phyloP scores from a whole-genome alignment of 2,113 vertebrate genomes.

The Aix galericulata region DNA sequence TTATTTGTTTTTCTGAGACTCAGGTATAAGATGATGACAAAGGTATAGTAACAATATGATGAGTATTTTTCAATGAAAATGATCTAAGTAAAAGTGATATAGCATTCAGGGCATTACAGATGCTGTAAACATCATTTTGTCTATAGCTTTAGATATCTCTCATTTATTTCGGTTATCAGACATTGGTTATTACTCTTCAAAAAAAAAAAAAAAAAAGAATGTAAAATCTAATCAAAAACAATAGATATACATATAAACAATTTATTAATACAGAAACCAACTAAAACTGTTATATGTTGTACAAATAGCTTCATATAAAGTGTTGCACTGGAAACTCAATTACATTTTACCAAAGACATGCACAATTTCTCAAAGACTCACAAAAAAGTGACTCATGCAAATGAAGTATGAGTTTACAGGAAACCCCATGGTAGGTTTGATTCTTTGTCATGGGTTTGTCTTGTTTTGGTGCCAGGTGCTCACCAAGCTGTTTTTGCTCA shows the following conservation, averaged over 20 bases:
- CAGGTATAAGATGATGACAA: conserved; percentile 17
- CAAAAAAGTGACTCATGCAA: neutral
- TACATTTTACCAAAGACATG: neutral
- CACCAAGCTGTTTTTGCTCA: neutral
- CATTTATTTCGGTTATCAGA: neutral
- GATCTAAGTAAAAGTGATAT: neutral
- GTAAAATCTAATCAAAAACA: neutral
- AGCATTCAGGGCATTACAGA: neutral
- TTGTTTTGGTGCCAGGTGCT: neutral
- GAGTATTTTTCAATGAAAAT: conserved; percentile 4
- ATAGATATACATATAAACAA: neutral
- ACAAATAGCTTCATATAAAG: neutral
- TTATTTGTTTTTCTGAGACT: conserved; percentile 58
- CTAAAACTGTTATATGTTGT: neutral
- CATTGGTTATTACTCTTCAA: conserved; percentile 8
- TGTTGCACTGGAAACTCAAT: neutral
- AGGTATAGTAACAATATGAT: conserved; percentile 5
- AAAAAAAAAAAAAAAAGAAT: neutral
- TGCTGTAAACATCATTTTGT: neutral
- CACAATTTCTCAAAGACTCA: neutral
- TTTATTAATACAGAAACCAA: neutral
- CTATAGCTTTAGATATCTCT: neutral
- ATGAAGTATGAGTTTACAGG: neutral
- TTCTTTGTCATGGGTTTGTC: neutral
- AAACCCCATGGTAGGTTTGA: neutral